These are phyloP conservation scores for Colostygia pectinataria DNA, from an alignment of 2,888 invertebrate genomes.

Conservation along the genomic window DNA sequence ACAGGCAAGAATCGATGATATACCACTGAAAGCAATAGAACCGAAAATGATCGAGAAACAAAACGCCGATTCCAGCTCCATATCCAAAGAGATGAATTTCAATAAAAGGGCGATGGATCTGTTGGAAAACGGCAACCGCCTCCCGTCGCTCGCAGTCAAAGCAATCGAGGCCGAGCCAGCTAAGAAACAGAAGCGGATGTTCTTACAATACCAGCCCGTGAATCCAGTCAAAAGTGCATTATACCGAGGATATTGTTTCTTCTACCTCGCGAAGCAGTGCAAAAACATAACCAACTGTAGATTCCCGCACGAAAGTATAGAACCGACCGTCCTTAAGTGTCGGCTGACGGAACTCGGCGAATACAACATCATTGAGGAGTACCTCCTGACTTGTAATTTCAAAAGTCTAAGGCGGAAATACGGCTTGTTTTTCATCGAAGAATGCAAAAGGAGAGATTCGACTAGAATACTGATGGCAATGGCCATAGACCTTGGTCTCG, in stretches of 20 bases:
- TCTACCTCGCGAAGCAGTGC: constrained; percentile 50
- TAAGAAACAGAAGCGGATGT: background rate
- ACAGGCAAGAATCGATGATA: too few relatives aligned
- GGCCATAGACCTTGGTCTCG: constrained; percentile 49
- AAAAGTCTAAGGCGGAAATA: constrained; percentile 43
- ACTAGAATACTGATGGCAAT: constrained; percentile 57
- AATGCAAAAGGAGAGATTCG: constrained; percentile 50
- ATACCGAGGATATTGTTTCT: constrained; percentile 56
- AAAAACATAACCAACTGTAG: constrained; percentile 42
- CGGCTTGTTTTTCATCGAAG: constrained; percentile 49
- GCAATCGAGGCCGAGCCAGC: background rate
- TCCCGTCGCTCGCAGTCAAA: background rate
- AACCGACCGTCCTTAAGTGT: constrained; percentile 23
- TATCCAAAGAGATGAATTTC: background rate
- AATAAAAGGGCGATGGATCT: background rate
- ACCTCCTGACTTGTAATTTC: constrained; percentile 44
- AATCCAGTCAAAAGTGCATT: constrained; percentile 37
- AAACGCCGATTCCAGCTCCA: constrained; percentile 30
- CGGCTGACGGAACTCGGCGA: constrained; percentile 39
- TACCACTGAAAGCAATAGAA: background rate
- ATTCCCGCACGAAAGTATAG: constrained; percentile 45
- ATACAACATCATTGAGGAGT: constrained; percentile 54
- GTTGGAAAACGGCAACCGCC: background rate
- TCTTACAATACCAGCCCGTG: constrained; percentile 9
- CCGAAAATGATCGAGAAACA: constrained; percentile 9